Conservation (phyloP, 2,888 invertebrate genomes). For the Shargacucullia verbasci region DNA sequence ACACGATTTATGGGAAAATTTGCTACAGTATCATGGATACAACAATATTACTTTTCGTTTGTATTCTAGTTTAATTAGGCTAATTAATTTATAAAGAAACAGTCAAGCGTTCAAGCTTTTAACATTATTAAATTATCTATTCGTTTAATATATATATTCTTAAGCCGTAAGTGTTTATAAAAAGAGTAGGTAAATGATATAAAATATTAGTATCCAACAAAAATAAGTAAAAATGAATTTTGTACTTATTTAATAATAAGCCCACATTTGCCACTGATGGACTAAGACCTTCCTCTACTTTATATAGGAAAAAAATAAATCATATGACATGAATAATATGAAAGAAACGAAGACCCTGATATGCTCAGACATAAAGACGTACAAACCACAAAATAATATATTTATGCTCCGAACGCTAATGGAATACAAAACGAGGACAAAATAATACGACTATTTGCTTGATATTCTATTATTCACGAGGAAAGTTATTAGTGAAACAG, state of each 20-base stretch:
- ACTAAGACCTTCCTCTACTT: neutral
- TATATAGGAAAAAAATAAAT: constrained; percentile 30
- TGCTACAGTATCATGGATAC: neutral
- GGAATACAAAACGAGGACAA: constrained; percentile 42
- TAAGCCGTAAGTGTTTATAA: no score
- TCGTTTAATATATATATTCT: no score
- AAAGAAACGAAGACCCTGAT: constrained; percentile 26
- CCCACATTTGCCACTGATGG: no score
- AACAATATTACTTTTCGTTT: no score
- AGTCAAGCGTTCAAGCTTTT: no score
- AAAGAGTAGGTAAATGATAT: no score
- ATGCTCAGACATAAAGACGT: constrained; percentile 37
- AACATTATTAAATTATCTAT: no score
- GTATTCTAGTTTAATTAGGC: no score
- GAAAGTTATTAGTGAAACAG: constrained; percentile 22
- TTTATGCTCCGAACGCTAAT: constrained; percentile 41
- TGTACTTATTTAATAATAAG: no score
- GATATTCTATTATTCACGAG: constrained; percentile 44
- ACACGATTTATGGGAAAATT: constrained; percentile 7
- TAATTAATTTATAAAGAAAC: no score
- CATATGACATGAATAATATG: constrained; percentile 42
- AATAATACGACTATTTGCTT: constrained; percentile 40
- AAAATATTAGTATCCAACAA: no score
- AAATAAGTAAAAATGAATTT: no score
- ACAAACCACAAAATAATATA: constrained; percentile 42